These are phyloP conservation scores for Drosophila melanogaster DNA, from an alignment of 1,140 invertebrate genomes.

Conservation along the genomic window Release_6_plus_ISO1_MT NC_004354.4:676501-677000, in stretches of 20 bases:
- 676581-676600: too few species aligned
- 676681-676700: too few species aligned
- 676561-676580: neutral
- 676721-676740: neutral
- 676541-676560: neutral
- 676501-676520: neutral
- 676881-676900: slow-evolving; percentile 21
- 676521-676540: neutral
- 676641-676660: too few species aligned
- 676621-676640: neutral
- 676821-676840: neutral
- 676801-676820: slow-evolving; percentile 22
- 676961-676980: slow-evolving; percentile 26
- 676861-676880: slow-evolving; percentile 16
- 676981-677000: slow-evolving; percentile 41
- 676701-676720: too few species aligned
- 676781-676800: neutral
- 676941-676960: slow-evolving; percentile 40
- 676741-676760: neutral
- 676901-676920: slow-evolving; percentile 19
- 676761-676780: neutral
- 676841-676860: slow-evolving; percentile 26
- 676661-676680: too few species aligned
- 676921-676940: slow-evolving; percentile 49
- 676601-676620: neutral